Percentiles rank a stretch among this genome's conserved stretches.
Conservation (phyloP, 2,113 vertebrate genomes). For the Sclerurus mexicanus region DNA sequence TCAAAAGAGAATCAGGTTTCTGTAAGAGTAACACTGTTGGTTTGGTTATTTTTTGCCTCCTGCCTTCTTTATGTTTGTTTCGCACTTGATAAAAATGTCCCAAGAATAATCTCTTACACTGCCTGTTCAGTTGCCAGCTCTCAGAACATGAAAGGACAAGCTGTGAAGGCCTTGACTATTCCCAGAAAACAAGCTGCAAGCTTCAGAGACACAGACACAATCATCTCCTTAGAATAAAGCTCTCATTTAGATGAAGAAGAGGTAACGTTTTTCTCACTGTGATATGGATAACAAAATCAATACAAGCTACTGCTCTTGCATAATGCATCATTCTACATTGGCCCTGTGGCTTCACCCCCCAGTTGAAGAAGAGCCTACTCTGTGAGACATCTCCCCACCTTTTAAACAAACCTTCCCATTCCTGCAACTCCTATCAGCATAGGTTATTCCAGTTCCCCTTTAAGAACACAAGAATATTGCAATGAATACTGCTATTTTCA, state of each 20-base stretch:
- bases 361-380: not conserved
- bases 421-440: not conserved
- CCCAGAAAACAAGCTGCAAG: conserved; percentile 28
- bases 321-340: not conserved
- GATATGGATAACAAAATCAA: not conserved
- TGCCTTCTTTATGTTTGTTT: conserved; percentile 28
- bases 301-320: not conserved
- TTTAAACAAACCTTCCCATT: not conserved
- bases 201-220: conserved; percentile 1
- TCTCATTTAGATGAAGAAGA: not conserved
- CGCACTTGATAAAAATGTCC: conserved; percentile 7
- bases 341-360: not conserved
- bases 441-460: not conserved
- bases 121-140: conserved; percentile 27
- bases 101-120: conserved; percentile 12
- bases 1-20: not conserved
- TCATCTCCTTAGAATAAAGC: conserved; percentile 42
- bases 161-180: conserved; percentile 38
- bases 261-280: not conserved
- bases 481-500: not conserved
- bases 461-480: not conserved
- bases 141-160: conserved; percentile 65
- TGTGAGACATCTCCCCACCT: not conserved
- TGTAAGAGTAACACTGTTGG: not conserved
- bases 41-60: not conserved